A percentile compares a stretch with the other conserved stretches of the same genome.
phyloP scores from a whole-genome alignment of 2,113 vertebrate species.

The Periophthalmodon schlosseri region DNA sequence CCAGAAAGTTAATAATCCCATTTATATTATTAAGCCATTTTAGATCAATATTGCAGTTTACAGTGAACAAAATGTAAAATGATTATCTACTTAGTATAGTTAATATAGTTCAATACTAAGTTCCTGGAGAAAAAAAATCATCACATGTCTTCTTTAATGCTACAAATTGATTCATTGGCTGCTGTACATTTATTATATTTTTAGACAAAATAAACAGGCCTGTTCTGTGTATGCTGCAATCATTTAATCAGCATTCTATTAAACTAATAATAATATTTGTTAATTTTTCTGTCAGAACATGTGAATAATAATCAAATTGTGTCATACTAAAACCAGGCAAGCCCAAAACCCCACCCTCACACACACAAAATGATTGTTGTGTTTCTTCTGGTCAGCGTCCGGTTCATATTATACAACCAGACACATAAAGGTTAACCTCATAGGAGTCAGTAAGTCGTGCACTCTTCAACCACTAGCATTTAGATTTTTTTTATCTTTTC shows the following conservation, averaged over 20 bases:
- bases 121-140: neutral
- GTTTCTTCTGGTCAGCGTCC: conserved; percentile 17
- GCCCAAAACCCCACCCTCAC: neutral
- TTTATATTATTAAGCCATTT: neutral
- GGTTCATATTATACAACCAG: conserved; percentile 37
- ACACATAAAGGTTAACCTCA: conserved; percentile 59
- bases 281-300: too few relatives aligned
- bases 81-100: too few relatives aligned
- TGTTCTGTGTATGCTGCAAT: neutral
- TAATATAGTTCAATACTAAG: neutral
- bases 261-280: too few relatives aligned
- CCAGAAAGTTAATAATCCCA: too few relatives aligned
- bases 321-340: neutral
- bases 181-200: neutral
- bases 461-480: conserved; percentile 53
- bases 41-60: neutral
- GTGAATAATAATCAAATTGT: neutral
- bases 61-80: neutral
- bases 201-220: neutral
- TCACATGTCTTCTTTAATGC: neutral
- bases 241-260: neutral
- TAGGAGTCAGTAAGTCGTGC: conserved; percentile 35
- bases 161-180: neutral
- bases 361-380: neutral
- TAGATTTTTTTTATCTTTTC: conserved; percentile 48